phyloP scores from a whole-genome alignment of 2,113 vertebrate species.

The Sturnus vulgaris region DNA sequence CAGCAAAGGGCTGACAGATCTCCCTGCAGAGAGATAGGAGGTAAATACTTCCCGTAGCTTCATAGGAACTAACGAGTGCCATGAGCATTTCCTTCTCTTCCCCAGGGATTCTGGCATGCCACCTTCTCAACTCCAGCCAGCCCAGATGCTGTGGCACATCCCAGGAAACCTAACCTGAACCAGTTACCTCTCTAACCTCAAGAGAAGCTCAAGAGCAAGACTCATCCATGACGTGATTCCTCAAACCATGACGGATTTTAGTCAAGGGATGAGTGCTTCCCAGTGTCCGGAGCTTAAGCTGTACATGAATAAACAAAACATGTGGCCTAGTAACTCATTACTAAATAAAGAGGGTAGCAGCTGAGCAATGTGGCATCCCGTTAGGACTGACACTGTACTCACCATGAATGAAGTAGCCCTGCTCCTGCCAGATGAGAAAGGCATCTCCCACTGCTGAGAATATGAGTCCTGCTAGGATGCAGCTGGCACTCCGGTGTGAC shows the following conservation, averaged over 20 bases:
- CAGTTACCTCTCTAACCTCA: background rate
- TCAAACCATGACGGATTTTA: background rate
- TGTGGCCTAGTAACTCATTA: background rate
- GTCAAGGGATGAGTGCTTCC: background rate
- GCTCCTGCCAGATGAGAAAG: slow-evolving; percentile 99
- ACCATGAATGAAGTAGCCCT: slow-evolving; percentile 97
- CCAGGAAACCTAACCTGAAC: background rate
- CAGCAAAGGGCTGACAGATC: background rate
- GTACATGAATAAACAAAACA: slow-evolving; percentile 3
- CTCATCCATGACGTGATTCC: background rate
- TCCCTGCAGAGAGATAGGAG: background rate
- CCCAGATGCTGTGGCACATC: background rate
- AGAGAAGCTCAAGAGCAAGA: background rate
- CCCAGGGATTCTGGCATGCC: background rate
- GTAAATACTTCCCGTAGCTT: background rate
- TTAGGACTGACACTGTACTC: slow-evolving; percentile 59
- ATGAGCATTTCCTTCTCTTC: background rate
- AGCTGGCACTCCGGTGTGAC: slow-evolving; percentile 83
- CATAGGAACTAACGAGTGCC: background rate
- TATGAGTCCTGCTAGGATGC: slow-evolving; percentile 92
- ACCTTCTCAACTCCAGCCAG: background rate
- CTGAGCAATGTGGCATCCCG: background rate
- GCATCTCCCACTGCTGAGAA: slow-evolving; percentile 94
- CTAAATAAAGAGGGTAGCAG: background rate
- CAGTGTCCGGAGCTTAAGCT: background rate